phyloP scores from a whole-genome alignment of 1,140 invertebrate species.

The Palaemon carinicauda region DNA sequence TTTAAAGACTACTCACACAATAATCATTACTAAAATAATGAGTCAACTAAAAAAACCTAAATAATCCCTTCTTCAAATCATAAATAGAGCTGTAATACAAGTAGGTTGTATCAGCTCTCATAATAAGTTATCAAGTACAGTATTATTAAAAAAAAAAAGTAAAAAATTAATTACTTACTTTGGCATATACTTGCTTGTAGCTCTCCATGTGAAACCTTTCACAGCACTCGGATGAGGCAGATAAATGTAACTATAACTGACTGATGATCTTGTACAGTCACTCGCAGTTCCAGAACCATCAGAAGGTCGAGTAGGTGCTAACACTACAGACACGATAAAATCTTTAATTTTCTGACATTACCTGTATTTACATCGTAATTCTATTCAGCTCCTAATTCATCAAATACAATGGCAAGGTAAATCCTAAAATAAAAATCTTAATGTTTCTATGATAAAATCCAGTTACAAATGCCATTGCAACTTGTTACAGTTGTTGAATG shows the following conservation, averaged over 20 bases:
- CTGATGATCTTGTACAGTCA: conserved; percentile 67
- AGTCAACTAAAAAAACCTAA: not conserved
- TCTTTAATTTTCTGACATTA: not conserved
- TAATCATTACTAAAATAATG: no score
- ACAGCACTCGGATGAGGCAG: conserved; percentile 95
- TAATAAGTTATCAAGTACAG: no score
- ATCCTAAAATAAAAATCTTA: no score
- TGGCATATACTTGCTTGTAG: conserved; percentile 98
- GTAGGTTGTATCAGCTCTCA: no score
- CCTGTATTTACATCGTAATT: no score
- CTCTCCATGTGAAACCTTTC: conserved; percentile 95
- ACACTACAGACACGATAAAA: conserved; percentile 62
- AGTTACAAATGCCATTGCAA: no score
- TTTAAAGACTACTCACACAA: no score
- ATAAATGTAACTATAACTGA: conserved; percentile 93
- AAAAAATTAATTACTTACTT: conserved; percentile 75
- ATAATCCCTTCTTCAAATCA: not conserved
- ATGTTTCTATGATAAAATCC: no score
- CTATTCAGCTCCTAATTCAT: no score
- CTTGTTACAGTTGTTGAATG: no score
- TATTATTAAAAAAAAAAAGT: not conserved
- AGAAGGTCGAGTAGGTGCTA: conserved; percentile 65
- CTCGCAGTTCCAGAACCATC: conserved; percentile 66
- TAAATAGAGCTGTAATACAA: not conserved
- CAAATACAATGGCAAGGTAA: no score